Percentiles rank a stretch among this genome's conserved stretches.
Evolutionary conservation across 1,140 invertebrate species (phyloP).

Genomic region (Potamilus streckersoni): DNA sequence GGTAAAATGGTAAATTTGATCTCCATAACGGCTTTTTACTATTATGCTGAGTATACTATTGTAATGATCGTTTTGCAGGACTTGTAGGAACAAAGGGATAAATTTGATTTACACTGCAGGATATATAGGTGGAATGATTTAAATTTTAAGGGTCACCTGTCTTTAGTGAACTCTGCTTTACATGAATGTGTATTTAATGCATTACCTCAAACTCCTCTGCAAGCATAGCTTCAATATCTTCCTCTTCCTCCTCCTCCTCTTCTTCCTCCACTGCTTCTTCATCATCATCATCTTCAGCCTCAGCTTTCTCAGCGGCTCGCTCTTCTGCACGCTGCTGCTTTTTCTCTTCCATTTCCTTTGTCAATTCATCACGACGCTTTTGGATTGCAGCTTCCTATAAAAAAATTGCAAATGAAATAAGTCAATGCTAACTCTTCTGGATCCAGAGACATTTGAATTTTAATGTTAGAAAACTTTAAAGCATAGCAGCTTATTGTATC

Average conservation of each 20-base stretch:
- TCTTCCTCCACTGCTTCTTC: slow-evolving; percentile 59
- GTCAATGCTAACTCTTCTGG: background rate
- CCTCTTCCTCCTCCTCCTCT: slow-evolving; percentile 64
- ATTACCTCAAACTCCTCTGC: slow-evolving; percentile 67
- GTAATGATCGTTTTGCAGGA: too few relatives aligned
- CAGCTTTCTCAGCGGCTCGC: slow-evolving; percentile 39
- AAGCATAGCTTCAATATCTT: slow-evolving; percentile 63
- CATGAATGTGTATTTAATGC: background rate
- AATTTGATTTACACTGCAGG: too few relatives aligned
- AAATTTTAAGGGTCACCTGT: too few relatives aligned
- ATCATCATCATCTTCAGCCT: slow-evolving; percentile 53
- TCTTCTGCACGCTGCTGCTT: slow-evolving; percentile 40
- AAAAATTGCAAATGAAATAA: slow-evolving; percentile 3
- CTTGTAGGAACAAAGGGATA: too few relatives aligned
- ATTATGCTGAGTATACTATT: too few relatives aligned
- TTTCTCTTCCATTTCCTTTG: slow-evolving; percentile 53
- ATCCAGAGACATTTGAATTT: background rate
- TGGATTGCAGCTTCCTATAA: slow-evolving; percentile 49
- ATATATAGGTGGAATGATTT: too few relatives aligned
- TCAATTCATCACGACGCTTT: slow-evolving; percentile 53
- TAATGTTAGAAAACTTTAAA: too few relatives aligned
- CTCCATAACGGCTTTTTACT: too few relatives aligned
- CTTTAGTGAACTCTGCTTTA: background rate
- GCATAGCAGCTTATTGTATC: too few relatives aligned
- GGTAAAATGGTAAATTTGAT: too few relatives aligned